Evolutionary conservation across 2,888 invertebrate species (phyloP), one percentile per base, ranked within the genome.

Genomic region (Drosophila tripunctata): DNA sequence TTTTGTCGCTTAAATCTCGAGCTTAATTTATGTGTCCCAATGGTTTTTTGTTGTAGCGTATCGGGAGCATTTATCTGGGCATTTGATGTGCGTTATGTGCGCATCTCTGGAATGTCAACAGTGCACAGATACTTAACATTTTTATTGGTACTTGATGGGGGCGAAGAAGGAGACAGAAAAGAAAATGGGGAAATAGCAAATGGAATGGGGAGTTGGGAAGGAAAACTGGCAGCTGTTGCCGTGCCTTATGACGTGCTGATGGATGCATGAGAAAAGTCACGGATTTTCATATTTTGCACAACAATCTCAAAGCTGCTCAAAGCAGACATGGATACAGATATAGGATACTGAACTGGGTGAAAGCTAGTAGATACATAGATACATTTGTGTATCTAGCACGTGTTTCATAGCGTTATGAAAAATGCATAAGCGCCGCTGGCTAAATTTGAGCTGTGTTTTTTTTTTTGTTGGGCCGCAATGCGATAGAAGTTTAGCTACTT

Each of bases 91-190:
- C 64, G 68, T 52, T 47, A 47, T 68, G 64, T 44, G 60, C 50
- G 36, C 36, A 47, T 15, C 60, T 54, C 55, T 56, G 73, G 68
- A 74, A 84, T 87, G 83, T 78, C 85, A 75, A 83, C 77, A 81
- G 69, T 78, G 79, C 77, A 72, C 75, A 89, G 86, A 85, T 89
- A 88, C 90, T 89, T 89, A 89, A 89, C 89, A 89, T 88, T 89
- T 89, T 89, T 89, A 89, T 89, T 89, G 89, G 87, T 89, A 88
- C 89, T 89, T 86, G 79, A 75, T 43, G 74, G 21, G n/a, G 10
- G 36, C 10, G 5, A 24, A 4, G 24, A 5, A 2, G 74, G 50
- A 3, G 47, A 3, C 15, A 15, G 8, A 10, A n/a, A 38, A 4
- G 33, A 6, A 3, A 6, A 8, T 22, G 4, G 0, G 22, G n/a